Conservation (phyloP, 2,113 vertebrate species). For the Typhlomys cinereus region DNA sequence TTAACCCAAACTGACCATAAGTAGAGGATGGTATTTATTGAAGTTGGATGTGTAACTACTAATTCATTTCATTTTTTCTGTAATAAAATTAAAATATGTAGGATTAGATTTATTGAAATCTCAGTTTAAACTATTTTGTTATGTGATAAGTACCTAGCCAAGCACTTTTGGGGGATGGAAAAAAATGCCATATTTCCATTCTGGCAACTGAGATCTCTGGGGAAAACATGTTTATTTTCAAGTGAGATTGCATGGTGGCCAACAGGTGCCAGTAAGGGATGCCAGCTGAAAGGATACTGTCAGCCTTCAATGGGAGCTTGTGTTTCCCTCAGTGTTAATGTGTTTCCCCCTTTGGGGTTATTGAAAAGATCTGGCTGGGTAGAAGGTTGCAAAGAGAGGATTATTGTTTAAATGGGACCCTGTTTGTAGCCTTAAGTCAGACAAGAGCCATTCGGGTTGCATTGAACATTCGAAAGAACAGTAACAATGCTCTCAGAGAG, state of each 20-base stretch:
- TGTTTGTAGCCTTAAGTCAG: conserved; percentile 78
- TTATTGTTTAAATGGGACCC: conserved; percentile 76
- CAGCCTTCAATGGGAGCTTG: not conserved
- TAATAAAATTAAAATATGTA: conserved; percentile 3
- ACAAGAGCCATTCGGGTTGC: conserved; percentile 77
- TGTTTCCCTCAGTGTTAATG: not conserved
- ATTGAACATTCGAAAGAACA: conserved; percentile 78
- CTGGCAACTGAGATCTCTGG: conserved; percentile 71
- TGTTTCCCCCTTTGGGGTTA: not conserved
- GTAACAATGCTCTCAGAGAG: conserved; percentile 84
- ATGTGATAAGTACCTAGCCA: not conserved
- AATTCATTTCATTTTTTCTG: not conserved
- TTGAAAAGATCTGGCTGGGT: conserved; percentile 58
- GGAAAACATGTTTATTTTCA: conserved; percentile 68
- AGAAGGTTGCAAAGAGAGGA: conserved; percentile 57
- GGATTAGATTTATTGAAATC: conserved; percentile 15
- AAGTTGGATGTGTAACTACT: not conserved
- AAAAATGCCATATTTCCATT: conserved; percentile 77
- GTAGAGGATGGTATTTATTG: not conserved
- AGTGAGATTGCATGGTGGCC: conserved; percentile 60
- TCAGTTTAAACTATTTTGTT: not conserved
- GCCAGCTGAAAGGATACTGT: conserved; percentile 45
- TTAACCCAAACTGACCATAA: not conserved
- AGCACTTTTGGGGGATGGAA: not conserved
- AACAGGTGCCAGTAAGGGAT: conserved; percentile 68